Percentiles rank a stretch among this genome's conserved stretches.
Conservation (phyloP, 2,888 invertebrate species). For the Chymomyza fuscimana region DNA sequence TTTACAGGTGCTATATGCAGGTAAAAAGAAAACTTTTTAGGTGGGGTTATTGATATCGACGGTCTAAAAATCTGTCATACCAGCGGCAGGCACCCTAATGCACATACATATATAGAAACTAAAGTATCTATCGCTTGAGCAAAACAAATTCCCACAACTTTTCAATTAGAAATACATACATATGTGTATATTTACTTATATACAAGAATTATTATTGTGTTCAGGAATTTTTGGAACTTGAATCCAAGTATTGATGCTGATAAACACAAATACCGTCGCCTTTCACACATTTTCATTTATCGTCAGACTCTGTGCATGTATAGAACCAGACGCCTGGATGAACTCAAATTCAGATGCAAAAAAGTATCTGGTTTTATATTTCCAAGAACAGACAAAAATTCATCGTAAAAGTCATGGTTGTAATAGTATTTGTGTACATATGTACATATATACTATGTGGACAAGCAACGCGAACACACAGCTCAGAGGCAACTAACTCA, state of each 20-base stretch:
- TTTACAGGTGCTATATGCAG: too few relatives aligned
- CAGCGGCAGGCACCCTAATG: too few relatives aligned
- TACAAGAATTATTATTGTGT: neutral
- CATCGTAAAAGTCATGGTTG: constrained; percentile 53
- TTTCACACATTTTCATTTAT: constrained; percentile 24
- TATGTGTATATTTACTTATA: neutral
- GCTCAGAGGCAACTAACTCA: neutral
- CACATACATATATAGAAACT: neutral
- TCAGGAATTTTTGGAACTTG: neutral
- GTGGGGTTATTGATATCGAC: too few relatives aligned
- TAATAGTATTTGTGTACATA: constrained; percentile 31
- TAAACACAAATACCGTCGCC: constrained; percentile 8
- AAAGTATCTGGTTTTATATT: constrained; percentile 60
- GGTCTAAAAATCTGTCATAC: too few relatives aligned
- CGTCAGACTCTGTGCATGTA: constrained; percentile 29
- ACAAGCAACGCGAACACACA: neutral
- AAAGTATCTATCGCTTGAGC: too few relatives aligned
- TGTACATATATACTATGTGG: neutral
- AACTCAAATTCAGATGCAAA: constrained; percentile 23
- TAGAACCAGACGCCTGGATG: constrained; percentile 1
- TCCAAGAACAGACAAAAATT: constrained; percentile 59
- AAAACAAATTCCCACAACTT: too few relatives aligned
- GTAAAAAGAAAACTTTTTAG: too few relatives aligned
- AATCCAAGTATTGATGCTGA: constrained; percentile 1
- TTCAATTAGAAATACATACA: too few relatives aligned